Evolutionary conservation across 2,113 vertebrate genomes (phyloP).

Genomic region (Lampris incognitus): DNA sequence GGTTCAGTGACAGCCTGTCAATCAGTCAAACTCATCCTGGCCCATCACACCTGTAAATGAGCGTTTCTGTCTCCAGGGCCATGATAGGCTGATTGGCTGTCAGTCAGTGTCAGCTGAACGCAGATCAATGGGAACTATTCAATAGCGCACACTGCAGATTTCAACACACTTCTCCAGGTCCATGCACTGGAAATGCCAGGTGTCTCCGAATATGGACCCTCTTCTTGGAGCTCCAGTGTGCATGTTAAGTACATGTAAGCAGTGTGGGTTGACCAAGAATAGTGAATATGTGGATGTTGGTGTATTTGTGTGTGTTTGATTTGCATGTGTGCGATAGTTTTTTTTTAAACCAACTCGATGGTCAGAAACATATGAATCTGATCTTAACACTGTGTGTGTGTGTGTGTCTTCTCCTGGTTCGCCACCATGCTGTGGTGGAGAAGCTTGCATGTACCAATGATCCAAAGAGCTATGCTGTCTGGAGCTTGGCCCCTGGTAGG

Average conservation of each 20-base stretch:
- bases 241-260: constrained; percentile 56
- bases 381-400: too few species aligned
- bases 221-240: constrained; percentile 54
- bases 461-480: too few species aligned
- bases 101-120: constrained; percentile 77
- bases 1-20: constrained; percentile 76
- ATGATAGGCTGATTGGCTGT: constrained; percentile 79
- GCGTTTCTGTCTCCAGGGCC: constrained; percentile 75
- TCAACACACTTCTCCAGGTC: constrained; percentile 73
- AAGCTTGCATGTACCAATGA: too few species aligned
- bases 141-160: constrained; percentile 60
- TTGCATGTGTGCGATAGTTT: background rate
- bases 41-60: constrained; percentile 78
- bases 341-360: too few species aligned
- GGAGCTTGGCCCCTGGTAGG: too few species aligned
- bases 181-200: constrained; percentile 76
- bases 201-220: constrained; percentile 68
- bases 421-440: too few species aligned
- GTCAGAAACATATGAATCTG: too few species aligned
- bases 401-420: too few species aligned
- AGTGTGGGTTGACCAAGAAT: constrained; percentile 24
- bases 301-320: constrained; percentile 8
- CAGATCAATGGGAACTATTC: constrained; percentile 75
- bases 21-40: constrained; percentile 74
- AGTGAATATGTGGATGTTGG: constrained; percentile 31